Evolutionary conservation across 2,888 invertebrate genomes (phyloP), one percentile per base, ranked within the genome.

Genomic region (Eutolmus rufibarbis): DNA sequence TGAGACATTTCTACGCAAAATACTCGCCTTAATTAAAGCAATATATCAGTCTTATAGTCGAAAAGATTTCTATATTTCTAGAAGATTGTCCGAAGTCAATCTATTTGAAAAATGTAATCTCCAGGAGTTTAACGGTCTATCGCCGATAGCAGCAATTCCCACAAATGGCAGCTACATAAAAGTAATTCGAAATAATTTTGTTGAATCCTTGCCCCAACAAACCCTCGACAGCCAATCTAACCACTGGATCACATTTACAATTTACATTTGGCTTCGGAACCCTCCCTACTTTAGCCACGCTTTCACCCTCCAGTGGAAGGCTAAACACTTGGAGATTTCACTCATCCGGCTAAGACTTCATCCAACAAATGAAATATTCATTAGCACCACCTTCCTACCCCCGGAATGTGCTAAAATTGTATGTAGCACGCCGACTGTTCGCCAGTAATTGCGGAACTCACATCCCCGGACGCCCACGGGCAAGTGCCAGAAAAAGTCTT

Each of bases 351-450:
- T 78, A 86, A 78, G 78, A 86, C 78, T 86, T 87, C 76, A 82
- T 81, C 86, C 90, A 76, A 88, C 88, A 90, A 91, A 90, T 91
- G 90, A 91, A 91, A 90, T 90, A 91, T 91, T 91, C 90, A 90
- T 91, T 90, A 91, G 90, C 90, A 89, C 89, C 88, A 89, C 89
- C 88, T 89, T 89, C 88, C 87, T 89, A 87, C 87, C 88, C 88
- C 88, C 89, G 88, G 87, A 79, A 78, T 87, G 89, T 81, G 86
- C 86, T 76, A 85, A 85, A 85, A n/a, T n/a, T 85, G 74, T 85
- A 85, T 85, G 74, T 85, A 85, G 46, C 31, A 74, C 28, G 46
- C 85, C 85, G 46, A 85, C 85, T 85, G 74, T 85, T 74, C 74
- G 14, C 74, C 74, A 74, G 85, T 85, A 85, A 85, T 85, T 85